Percentiles rank a stretch among this genome's conserved stretches.
These are phyloP conservation scores for Scomber colias DNA, from an alignment of 2,113 vertebrate genomes.

Conservation along the genomic window DNA sequence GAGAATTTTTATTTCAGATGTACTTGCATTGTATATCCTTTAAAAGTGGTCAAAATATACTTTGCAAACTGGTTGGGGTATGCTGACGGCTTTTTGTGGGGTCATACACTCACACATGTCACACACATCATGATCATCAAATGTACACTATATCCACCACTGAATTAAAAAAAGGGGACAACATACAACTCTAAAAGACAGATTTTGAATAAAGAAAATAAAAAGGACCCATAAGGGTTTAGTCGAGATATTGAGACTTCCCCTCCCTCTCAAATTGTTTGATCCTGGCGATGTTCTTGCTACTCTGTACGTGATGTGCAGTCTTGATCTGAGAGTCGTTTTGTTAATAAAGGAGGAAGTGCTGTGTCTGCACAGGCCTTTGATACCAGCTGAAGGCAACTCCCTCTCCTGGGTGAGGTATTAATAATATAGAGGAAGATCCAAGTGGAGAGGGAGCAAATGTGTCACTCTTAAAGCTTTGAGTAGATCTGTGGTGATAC, in stretches of 20 bases:
- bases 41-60: too few species aligned
- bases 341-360: constrained; percentile 71
- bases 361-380: constrained; percentile 58
- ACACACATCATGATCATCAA: neutral
- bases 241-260: constrained; percentile 11
- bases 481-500: constrained; percentile 48
- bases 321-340: constrained; percentile 55
- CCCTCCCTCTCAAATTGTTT: constrained; percentile 26
- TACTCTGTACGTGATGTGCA: constrained; percentile 35
- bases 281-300: constrained; percentile 43
- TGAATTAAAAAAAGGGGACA: neutral
- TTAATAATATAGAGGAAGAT: constrained; percentile 71
- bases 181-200: neutral
- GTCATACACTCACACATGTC: too few species aligned
- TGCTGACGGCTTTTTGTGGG: too few species aligned
- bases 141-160: neutral
- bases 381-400: constrained; percentile 66
- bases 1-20: too few species aligned
- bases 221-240: neutral
- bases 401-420: constrained; percentile 62
- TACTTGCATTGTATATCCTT: too few species aligned
- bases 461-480: constrained; percentile 53
- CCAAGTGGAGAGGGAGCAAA: constrained; percentile 52
- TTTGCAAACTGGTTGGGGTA: too few species aligned
- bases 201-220: too few species aligned